Evolutionary conservation across 2,113 vertebrate genomes (phyloP).

Genomic region (Phocoena phocoena): DNA sequence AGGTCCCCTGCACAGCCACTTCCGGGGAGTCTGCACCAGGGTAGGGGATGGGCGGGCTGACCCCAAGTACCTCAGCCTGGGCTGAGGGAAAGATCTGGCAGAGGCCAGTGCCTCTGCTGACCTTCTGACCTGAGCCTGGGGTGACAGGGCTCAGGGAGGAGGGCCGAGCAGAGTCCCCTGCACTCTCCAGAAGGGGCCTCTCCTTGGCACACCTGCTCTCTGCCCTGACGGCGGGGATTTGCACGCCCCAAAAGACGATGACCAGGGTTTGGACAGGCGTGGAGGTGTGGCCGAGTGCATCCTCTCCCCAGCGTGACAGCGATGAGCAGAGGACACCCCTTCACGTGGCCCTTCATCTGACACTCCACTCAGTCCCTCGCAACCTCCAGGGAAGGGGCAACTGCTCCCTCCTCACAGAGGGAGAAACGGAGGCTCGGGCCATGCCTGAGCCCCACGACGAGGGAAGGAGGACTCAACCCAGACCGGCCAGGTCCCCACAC

Average conservation of each 20-base stretch:
- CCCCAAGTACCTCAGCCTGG: background rate
- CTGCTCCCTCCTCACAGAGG: background rate
- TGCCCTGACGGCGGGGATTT: no score
- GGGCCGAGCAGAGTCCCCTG: background rate
- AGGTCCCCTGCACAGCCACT: background rate
- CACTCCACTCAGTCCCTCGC: background rate
- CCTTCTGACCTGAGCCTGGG: background rate
- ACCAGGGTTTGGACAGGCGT: background rate
- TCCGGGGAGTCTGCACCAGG: background rate
- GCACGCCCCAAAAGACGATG: background rate
- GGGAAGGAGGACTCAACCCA: background rate
- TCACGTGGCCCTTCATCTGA: background rate
- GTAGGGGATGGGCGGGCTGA: accelerated
- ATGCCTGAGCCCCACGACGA: background rate
- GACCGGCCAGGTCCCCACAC: accelerated
- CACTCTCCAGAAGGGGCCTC: background rate
- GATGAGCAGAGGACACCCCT: background rate
- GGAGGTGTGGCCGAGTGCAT: background rate
- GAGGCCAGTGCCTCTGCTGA: background rate
- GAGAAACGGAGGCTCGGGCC: background rate
- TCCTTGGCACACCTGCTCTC: background rate
- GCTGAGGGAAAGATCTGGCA: background rate
- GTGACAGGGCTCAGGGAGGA: background rate
- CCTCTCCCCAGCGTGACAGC: background rate
- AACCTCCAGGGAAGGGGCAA: background rate